Conservation (phyloP, 1,140 invertebrate genomes). For the Riptortus pedestris region DNA sequence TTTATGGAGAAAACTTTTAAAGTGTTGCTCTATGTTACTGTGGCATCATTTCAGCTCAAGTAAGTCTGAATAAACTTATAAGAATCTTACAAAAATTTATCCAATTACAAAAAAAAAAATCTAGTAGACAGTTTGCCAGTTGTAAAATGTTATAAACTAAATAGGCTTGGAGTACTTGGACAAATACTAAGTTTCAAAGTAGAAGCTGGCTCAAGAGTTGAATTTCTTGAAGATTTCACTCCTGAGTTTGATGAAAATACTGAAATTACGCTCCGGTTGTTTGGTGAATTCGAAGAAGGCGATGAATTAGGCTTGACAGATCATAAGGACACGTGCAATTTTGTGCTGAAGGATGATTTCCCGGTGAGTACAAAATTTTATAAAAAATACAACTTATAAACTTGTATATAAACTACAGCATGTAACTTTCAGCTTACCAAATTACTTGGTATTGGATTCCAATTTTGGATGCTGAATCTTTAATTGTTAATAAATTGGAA, state of each 20-base stretch:
- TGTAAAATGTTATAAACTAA: too few species aligned
- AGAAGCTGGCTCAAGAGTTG: neutral
- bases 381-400: neutral
- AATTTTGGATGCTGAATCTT: too few species aligned
- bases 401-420: neutral
- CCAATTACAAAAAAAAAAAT: too few species aligned
- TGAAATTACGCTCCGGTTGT: neutral
- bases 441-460: too few species aligned
- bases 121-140: too few species aligned
- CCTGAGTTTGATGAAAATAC: slow-evolving; percentile 2
- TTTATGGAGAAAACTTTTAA: slow-evolving; percentile 8
- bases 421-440: too few species aligned
- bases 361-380: neutral
- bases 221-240: neutral
- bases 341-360: neutral
- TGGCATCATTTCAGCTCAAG: neutral
- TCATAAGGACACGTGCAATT: slow-evolving; percentile 1
- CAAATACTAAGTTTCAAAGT: slow-evolving; percentile 8
- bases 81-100: too few species aligned
- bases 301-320: neutral
- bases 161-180: neutral
- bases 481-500: too few species aligned
- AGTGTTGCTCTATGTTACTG: neutral
- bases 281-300: neutral
- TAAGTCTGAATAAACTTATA: neutral